Conservation (phyloP, 2,113 vertebrate species). For the Zosterops pallidus region DNA sequence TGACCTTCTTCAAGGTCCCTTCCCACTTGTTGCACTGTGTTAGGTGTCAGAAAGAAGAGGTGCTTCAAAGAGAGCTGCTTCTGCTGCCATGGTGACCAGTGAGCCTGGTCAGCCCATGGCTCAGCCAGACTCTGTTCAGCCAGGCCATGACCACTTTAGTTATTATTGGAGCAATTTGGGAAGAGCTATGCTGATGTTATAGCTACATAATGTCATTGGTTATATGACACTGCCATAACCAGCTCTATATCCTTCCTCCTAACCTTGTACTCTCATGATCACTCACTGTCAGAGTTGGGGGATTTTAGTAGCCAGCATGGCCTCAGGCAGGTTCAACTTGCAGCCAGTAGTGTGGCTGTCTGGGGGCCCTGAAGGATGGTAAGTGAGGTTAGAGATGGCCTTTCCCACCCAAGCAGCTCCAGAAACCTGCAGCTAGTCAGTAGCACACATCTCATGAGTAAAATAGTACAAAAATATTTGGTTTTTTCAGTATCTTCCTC, state of each 20-base stretch:
- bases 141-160: rapidly evolving
- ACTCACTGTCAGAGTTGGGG: neutral
- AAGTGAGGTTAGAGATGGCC: neutral
- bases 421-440: neutral
- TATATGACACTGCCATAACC: neutral
- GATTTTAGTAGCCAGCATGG: neutral
- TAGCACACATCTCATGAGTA: neutral
- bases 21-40: neutral
- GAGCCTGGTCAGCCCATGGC: neutral
- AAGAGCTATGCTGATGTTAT: neutral
- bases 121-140: neutral
- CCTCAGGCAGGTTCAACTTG: neutral
- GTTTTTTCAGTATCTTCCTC: neutral
- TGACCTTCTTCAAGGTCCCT: neutral
- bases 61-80: neutral
- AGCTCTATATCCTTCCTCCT: neutral
- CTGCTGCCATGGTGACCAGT: neutral
- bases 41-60: neutral
- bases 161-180: neutral
- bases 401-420: neutral
- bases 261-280: neutral
- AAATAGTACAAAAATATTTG: neutral
- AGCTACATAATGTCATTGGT: neutral
- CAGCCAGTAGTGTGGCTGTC: neutral
- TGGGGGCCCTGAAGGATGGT: neutral